Evolutionary conservation across 2,888 invertebrate species (phyloP).

Genomic region (Drosophila planitibia): DNA sequence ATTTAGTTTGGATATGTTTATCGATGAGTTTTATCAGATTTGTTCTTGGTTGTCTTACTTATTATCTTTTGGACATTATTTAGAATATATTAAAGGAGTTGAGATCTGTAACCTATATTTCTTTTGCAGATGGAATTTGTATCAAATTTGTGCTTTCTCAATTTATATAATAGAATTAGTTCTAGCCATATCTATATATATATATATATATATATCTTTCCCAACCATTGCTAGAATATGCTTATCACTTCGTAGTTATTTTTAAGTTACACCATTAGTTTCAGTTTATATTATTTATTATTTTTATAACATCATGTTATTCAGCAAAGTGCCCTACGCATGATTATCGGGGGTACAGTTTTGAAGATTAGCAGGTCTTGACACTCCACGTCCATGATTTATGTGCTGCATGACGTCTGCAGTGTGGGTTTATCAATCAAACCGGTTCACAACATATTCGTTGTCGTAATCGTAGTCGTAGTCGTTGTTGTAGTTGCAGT

Average conservation of each 20-base stretch:
- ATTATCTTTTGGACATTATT: not conserved
- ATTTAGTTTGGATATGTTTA: not conserved
- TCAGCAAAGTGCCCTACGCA: conserved; percentile 3
- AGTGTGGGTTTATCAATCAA: conserved; percentile 54
- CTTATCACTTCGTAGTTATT: not conserved
- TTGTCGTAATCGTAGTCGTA: not conserved
- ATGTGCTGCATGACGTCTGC: conserved; percentile 43
- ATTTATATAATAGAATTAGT: not conserved
- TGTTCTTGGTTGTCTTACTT: no score
- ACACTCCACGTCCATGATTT: conserved; percentile 59
- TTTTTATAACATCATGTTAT: not conserved
- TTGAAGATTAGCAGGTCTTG: conserved; percentile 67
- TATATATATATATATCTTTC: not conserved
- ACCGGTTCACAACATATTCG: conserved; percentile 23
- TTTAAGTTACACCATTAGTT: not conserved
- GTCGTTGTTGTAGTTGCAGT: not conserved
- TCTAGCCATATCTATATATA: not conserved
- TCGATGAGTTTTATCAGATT: not conserved
- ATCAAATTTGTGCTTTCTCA: not conserved
- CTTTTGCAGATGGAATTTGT: not conserved
- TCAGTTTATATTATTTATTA: not conserved
- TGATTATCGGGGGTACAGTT: conserved; percentile 69
- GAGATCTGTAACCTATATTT: not conserved
- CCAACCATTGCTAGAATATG: not conserved
- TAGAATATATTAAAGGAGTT: not conserved